Evolutionary conservation across 2,888 invertebrate species (phyloP).

Genomic region (Trichogramma evanescens): DNA sequence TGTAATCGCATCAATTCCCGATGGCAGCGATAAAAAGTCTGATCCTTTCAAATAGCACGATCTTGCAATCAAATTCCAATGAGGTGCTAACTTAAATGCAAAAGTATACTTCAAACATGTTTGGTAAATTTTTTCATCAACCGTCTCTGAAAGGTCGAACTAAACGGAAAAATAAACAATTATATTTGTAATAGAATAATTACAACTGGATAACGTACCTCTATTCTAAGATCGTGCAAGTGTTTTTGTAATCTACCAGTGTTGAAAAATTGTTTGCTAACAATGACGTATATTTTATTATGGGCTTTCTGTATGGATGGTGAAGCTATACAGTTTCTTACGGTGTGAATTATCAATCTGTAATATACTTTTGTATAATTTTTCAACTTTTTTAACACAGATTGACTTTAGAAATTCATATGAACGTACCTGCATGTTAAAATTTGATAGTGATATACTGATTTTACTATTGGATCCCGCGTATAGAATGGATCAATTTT

Average conservation of each 20-base stretch:
- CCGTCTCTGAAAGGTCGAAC: conserved; percentile 26
- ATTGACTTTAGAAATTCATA: not conserved
- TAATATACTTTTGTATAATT: conserved; percentile 1
- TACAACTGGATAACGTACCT: conserved; percentile 22
- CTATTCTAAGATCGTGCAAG: conserved; percentile 28
- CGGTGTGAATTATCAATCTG: conserved; percentile 31
- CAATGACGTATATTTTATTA: conserved; percentile 31
- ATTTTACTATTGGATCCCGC: conserved; percentile 33
- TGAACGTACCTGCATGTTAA: conserved; percentile 37
- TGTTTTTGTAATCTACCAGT: conserved; percentile 26
- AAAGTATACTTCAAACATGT: conserved; percentile 39
- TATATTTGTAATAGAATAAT: not conserved
- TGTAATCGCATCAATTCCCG: conserved; percentile 29
- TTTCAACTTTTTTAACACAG: conserved; percentile 12
- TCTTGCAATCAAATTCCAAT: conserved; percentile 39
- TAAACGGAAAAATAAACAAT: conserved; percentile 9
- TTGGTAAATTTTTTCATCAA: conserved; percentile 35
- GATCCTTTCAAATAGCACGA: conserved; percentile 33
- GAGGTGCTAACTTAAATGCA: conserved; percentile 35
- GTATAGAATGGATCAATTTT: conserved; percentile 29
- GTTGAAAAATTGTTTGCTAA: conserved; percentile 23
- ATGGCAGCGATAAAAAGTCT: conserved; percentile 30
- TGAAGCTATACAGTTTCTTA: conserved; percentile 31
- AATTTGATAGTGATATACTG: conserved; percentile 35
- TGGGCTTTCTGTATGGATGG: conserved; percentile 32